Evolutionary conservation across 37 sponge, comb jelly and placozoan genomes (phyloP).

Genomic region (Aplysina aerophoba): DNA sequence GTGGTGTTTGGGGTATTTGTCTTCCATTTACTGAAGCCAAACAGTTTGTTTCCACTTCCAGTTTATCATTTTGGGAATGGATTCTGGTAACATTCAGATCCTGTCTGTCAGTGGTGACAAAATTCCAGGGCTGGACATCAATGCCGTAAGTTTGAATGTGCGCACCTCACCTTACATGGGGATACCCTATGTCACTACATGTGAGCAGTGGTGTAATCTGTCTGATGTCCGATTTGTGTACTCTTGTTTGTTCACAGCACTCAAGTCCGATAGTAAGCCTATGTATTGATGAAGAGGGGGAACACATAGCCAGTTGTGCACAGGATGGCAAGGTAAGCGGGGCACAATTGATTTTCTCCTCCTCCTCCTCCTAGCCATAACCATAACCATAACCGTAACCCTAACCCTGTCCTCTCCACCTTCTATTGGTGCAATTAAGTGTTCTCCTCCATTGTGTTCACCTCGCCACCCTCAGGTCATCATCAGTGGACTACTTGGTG

Average conservation of each 20-base stretch:
- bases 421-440: neutral
- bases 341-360: neutral
- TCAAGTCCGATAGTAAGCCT: constrained; percentile 65
- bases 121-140: neutral
- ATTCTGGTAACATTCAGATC: constrained; percentile 70
- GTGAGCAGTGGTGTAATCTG: too few species aligned
- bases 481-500: constrained; percentile 76
- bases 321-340: constrained; percentile 83
- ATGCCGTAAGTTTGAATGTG: neutral
- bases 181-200: too few species aligned
- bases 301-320: constrained; percentile 87
- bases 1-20: too few species aligned
- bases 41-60: constrained; percentile 5
- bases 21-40: too few species aligned
- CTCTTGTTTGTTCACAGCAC: constrained; percentile 41
- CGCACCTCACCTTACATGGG: too few species aligned
- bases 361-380: neutral
- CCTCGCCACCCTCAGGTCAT: constrained; percentile 34
- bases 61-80: constrained; percentile 87
- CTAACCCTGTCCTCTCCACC: neutral
- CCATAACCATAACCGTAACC: neutral
- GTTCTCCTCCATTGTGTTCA: neutral
- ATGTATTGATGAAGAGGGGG: constrained; percentile 85
- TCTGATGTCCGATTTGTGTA: too few species aligned
- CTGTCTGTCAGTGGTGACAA: constrained; percentile 50